A percentile compares a stretch with the other conserved stretches of the same genome.
Evolutionary conservation across 2,113 vertebrate species (phyloP).

Genomic region (Zosterops japonicus): DNA sequence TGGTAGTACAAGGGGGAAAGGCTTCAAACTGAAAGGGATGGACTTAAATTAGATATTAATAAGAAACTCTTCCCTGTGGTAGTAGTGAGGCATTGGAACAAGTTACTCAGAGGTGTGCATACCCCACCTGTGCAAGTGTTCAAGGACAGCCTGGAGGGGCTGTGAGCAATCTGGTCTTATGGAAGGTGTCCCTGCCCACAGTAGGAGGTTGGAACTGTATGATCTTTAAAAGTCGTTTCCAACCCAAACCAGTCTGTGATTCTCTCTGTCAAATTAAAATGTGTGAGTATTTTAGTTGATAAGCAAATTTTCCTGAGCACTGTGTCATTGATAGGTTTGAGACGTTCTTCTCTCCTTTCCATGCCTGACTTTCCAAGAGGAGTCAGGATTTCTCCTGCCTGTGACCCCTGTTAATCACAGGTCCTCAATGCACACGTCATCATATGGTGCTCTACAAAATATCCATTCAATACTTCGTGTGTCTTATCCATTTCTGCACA

Average conservation of each 20-base stretch:
- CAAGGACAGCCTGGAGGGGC: background rate
- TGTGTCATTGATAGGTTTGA: background rate
- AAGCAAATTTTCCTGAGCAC: background rate
- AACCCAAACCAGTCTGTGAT: background rate
- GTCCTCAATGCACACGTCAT: background rate
- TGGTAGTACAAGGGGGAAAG: background rate
- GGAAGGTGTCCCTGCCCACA: background rate
- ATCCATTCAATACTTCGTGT: background rate
- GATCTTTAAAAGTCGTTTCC: background rate
- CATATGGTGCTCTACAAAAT: fast-evolving
- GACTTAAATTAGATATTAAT: background rate
- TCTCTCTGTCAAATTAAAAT: background rate
- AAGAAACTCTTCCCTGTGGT: background rate
- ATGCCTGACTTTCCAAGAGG: background rate
- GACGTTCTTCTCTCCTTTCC: background rate
- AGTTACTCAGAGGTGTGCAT: background rate
- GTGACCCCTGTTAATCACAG: background rate
- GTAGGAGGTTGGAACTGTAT: background rate
- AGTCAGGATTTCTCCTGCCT: fast-evolving
- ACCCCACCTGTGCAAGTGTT: fast-evolving
- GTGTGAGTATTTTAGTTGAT: background rate
- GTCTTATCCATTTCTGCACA: background rate
- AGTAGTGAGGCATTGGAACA: background rate
- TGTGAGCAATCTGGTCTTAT: background rate
- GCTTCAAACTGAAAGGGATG: background rate